Base-by-base conservation (phyloP, 2,888 invertebrate genomes). In the Iphiclides podalirius region DNA sequence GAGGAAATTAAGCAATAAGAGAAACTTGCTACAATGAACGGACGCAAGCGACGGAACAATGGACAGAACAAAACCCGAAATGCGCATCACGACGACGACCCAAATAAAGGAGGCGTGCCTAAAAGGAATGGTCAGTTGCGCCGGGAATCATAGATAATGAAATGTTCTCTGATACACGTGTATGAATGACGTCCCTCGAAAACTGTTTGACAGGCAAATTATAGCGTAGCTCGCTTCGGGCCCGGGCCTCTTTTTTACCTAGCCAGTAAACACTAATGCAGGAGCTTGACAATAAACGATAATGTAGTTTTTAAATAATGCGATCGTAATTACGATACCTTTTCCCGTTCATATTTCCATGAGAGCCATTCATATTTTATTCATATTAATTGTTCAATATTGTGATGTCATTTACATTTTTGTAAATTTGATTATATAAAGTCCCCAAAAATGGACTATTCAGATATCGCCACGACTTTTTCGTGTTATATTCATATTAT, bases 161-260 rank as follows among this genome's bases (percentile, higher is more conserved):
- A 79, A 72, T 67, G 69, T 66, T 66, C 64, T 63, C 63, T 62
- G 66, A 61, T 35, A 34, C 61, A 62, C 60, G 63, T 66, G 63
- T 54, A 58, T 68, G 79, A 83, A 73, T 81, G 84, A 84, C 85
- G 83, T 74, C 60, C 71, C 68, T 72, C 77, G 74, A 76, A 70
- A 81, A 75, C 72, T 75, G 76, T 83, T 79, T 84, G 85, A 85
- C 85, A 75, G 78, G 64, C 71, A 84, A 84, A 85, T 85, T 84
- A 82, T 67, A 72, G 70, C 63, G 60, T 65, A 53, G 61, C 58
- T 47, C 51, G 55, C 47, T 40, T 26, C 60, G 63, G 59, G 64
- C 62, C 51, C 48, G 63, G 59, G 59, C 55, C 46, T 40, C 42
- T 53, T 43, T 49, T 44, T 45, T 40, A 50, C 28, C 31, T 39